Evolutionary conservation across 2,888 invertebrate species (phyloP), one percentile per base, ranked within the genome.

Genomic region (Brenthis daphne): DNA sequence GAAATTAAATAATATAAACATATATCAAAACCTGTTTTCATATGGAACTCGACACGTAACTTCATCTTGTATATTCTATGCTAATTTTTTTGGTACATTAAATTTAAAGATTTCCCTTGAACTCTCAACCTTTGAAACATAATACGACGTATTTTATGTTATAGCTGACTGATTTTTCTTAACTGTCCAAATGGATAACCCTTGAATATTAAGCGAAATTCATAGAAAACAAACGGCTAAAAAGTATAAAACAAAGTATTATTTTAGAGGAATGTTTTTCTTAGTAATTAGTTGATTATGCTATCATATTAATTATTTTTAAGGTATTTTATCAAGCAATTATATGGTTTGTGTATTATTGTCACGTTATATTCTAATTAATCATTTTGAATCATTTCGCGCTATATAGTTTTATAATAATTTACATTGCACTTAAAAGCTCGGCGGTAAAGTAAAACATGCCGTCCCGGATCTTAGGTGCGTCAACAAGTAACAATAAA

Each of bases 111-210:
- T 16, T 58, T 47, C 29, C 71, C 71, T 66, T 71, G 71, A 71
- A 68, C 71, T 66, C 66, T 64, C 48, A 63, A 29, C 55, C 68
- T 68, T 68, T 68, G 57, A 68, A 68, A 71, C 20, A 55, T 50
- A 68, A 71, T 68, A 57, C 65, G 68, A 65, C 50, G 43, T 70
- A 16, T 57, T 48, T 65, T 47, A 51, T 65, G 24, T 24, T 57
- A 64, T 58, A 63, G 65, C 54, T 58, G 65, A 57, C 16, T 58
- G 57, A 68, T 64, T 71, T 55, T 66, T 64, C 57, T 65, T 43
- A 64, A 65, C 54, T 57, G 54, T 63, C 65, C 16, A 61, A 54
- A 37, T 33, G 16, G 57, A 65, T 68, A 61, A 20, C 24, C 13
- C 24, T 57, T 60, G 6, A 47, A 37, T n/a, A 6, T 29, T n/a